Conservation (phyloP, 2,888 invertebrate genomes). For the Polymixis flavicincta region DNA sequence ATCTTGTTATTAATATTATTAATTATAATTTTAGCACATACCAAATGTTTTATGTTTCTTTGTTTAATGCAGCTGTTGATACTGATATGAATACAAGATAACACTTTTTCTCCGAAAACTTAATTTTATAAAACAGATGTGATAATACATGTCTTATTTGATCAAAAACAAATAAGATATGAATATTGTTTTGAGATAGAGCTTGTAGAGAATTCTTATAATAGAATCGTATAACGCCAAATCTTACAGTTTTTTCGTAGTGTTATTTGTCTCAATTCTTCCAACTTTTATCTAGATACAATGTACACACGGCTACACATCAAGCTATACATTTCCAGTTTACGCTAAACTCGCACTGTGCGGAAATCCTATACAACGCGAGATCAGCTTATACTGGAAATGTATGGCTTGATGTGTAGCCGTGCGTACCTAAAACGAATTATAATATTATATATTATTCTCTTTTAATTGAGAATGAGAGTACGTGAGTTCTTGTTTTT, state of each 20-base stretch:
- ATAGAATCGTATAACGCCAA: neutral
- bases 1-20: conserved; percentile 25
- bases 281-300: neutral
- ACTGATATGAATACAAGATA: neutral
- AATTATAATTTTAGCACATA: conserved; percentile 17
- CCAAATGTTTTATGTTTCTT: neutral
- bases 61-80: conserved; percentile 14
- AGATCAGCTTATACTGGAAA: too few relatives aligned
- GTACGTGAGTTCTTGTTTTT: conserved; percentile 19
- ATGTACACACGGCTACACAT: too few relatives aligned
- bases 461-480: conserved; percentile 17
- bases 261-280: neutral
- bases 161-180: conserved; percentile 6
- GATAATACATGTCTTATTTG: neutral
- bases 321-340: too few relatives aligned
- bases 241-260: neutral
- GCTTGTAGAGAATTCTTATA: neutral
- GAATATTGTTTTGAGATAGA: conserved; percentile 4
- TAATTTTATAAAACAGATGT: neutral
- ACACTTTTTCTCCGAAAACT: neutral
- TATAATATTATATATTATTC: conserved; percentile 18
- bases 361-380: too few relatives aligned
- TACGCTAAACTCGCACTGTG: too few relatives aligned
- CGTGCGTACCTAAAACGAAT: neutral
- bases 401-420: too few relatives aligned